A percentile compares a stretch with the other conserved stretches of the same genome.
phyloP scores from a whole-genome alignment of 2,113 vertebrate species.

The Labrus mixtus region DNA sequence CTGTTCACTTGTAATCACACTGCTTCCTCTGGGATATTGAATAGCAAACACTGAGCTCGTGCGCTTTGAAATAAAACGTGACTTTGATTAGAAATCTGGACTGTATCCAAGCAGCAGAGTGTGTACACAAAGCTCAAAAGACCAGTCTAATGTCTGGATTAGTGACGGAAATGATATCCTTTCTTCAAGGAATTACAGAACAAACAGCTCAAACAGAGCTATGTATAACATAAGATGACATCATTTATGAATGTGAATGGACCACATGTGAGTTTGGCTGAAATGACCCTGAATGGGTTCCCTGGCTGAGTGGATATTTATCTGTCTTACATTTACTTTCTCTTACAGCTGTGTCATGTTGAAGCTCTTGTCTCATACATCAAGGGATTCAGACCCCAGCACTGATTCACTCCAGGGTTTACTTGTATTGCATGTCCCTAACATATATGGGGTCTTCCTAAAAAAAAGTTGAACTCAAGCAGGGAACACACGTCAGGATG shows the following conservation, averaged over 20 bases:
- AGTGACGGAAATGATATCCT: constrained; percentile 27
- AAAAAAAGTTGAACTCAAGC: no score
- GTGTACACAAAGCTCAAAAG: constrained; percentile 11
- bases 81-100: constrained; percentile 48
- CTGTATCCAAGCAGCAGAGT: constrained; percentile 15
- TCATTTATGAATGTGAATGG: background rate
- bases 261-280: constrained; percentile 16
- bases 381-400: constrained; percentile 1
- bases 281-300: constrained; percentile 3
- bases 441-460: background rate
- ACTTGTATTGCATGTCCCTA: background rate
- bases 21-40: constrained; percentile 30
- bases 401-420: background rate
- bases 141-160: constrained; percentile 34
- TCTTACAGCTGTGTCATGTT: constrained; percentile 13
- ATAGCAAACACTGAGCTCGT: constrained; percentile 23
- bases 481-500: no score
- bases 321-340: constrained; percentile 6
- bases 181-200: constrained; percentile 17
- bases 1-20: constrained; percentile 36
- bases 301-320: constrained; percentile 5
- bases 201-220: constrained; percentile 20
- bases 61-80: constrained; percentile 5
- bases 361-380: constrained; percentile 8
- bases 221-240: background rate